Base-by-base conservation (phyloP, 1,140 invertebrate genomes). In the Samia ricini region DNA sequence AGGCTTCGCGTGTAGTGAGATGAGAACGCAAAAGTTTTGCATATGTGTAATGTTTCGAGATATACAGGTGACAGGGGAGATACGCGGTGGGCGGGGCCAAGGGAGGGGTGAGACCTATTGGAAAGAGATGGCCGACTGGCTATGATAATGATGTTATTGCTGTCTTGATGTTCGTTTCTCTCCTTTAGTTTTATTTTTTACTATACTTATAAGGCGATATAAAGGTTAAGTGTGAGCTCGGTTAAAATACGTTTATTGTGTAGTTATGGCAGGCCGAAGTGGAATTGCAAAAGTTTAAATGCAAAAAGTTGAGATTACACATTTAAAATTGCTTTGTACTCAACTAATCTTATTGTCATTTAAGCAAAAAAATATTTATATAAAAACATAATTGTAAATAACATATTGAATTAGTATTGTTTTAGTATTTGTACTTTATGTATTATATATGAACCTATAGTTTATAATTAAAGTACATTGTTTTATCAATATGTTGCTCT, bases 141-240 rank as follows among this genome's bases (percentile, higher is more conserved):
- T 88, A 90, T 88, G 88, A 90, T 90, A 90, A 90, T 90, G 88
- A 90, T 84, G 88, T 90, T 90, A 90, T 90, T 88, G 87, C 85
- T 88, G 86, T 90, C 84, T 85, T 88, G 85, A 90, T 89, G 82
- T 87, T 83, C 78, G 82, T 87, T 81, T 77, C 76, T 80, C 81
- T 79, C 76, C 85, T 86, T 84, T 88, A 89, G 82, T 89, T 88
- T 90, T 90, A 89, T 89, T 89, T 87, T 88, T 85, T 85, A 83
- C 86, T 88, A 84, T 88, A 85, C 88, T 90, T 90, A 90, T 90
- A 90, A 87, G 84, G 84, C 83, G 84, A 88, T 88, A 88, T 86
- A 83, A 87, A 82, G 79, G 77, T 85, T 88, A 88, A 87, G 82
- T 90, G 85, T 84, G 82, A 86, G 79, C 81, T 81, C 77, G 83